Base-by-base conservation (phyloP, 2,888 invertebrate species). In the Parascotia fuliginaria region DNA sequence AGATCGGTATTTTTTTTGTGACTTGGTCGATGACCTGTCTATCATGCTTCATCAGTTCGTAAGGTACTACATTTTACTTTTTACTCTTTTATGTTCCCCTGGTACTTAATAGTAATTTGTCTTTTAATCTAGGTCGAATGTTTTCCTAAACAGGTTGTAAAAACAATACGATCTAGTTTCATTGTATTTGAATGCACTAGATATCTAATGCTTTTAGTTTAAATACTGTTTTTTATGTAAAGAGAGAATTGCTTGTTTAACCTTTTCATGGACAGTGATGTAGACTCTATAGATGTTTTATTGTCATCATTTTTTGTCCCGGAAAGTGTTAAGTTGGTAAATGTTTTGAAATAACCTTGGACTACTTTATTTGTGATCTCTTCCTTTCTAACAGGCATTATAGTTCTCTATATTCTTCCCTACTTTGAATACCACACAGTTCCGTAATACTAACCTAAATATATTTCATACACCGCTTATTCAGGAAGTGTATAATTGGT, bases 11-110 rank as follows among this genome's bases (percentile, higher is more conserved):
- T 70, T 64, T 80, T 81, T 82, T 83, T 82, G 68, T 75, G 60
- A 59, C 45, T 52, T 76, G 83, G 80, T 79, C 83, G 68, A 73
- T 75, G 83, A 81, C 78, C 80, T 58, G 63, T 60, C 54, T 57
- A 53, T 39, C 46, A 40, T 46, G 43, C 41, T 55, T 45, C 55
- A 58, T 58, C 55, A 51, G 49, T 32, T 53, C 16, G 45, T 49
- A 40, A 37, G 39, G 42, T 55, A 46, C 49, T 32, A 55, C 38
- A 51, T 64, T 61, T 61, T 44, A 24, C 58, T 59, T 61, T 36
- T 48, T 59, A 44, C 46, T 61, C 40, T 61, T 55, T 52, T 61
- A 59, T 39, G 40, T 39, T 12, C 11, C 33, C 42, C 61, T 61
- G 55, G 43, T 24, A 24, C 3, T 24, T 24, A 7, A 24, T 7